Percentiles rank a stretch among this genome's conserved stretches.
These are phyloP conservation scores for Megaceryle alcyon DNA, from an alignment of 2,797 vertebrate species.

Conservation along the genomic window DNA sequence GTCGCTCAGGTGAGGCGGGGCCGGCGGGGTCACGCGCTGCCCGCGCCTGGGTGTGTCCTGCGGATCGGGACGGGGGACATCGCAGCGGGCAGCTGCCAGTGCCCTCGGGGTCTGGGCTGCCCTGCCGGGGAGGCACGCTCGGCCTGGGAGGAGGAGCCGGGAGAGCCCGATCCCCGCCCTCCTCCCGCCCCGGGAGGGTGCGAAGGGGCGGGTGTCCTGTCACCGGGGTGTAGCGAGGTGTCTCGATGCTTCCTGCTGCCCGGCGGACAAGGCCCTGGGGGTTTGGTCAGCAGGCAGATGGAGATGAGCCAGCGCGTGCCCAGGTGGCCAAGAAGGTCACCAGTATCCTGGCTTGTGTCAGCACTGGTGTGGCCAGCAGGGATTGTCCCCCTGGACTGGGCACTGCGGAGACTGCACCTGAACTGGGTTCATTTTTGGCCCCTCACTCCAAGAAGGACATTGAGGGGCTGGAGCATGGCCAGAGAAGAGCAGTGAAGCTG, in stretches of 20 bases:
- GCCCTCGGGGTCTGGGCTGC: not conserved
- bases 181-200: not conserved
- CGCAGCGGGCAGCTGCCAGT: not conserved
- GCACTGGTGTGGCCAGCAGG: not conserved
- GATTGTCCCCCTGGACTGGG: not conserved
- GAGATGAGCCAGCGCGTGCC: not conserved
- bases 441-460: too few relatives aligned
- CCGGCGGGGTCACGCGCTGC: too few relatives aligned
- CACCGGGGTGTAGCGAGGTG: not conserved
- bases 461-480: too few relatives aligned
- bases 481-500: too few relatives aligned
- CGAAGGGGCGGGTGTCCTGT: too few relatives aligned
- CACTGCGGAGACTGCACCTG: not conserved
- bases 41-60: too few relatives aligned
- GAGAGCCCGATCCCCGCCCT: not conserved
- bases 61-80: not conserved
- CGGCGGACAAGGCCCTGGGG: not conserved
- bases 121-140: not conserved
- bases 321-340: not conserved
- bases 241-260: not conserved
- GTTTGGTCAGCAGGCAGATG: not conserved
- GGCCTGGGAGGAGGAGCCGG: not conserved
- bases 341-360: not conserved
- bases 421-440: too few relatives aligned
- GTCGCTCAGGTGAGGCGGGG: constrained; percentile 85